phyloP scores from a whole-genome alignment of 92 coral and sea anemone species.

The Blastomussa wellsi region DNA sequence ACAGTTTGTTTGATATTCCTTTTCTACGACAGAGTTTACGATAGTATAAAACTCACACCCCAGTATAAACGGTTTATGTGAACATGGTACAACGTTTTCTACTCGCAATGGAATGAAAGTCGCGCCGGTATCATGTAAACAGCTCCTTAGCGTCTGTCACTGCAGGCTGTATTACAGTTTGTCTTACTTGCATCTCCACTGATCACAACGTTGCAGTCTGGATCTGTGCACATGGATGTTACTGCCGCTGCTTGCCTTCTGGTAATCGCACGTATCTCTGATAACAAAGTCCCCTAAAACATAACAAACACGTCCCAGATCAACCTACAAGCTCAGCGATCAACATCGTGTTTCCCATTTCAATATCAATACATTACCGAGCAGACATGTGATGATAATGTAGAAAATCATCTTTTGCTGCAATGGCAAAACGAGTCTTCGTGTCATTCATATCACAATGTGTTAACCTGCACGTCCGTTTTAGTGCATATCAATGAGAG shows the following conservation, averaged over 20 bases:
- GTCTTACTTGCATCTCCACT: slow-evolving; percentile 92
- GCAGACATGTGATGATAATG: background rate
- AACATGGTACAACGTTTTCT: too few species aligned
- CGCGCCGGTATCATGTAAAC: too few species aligned
- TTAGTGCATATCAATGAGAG: too few species aligned
- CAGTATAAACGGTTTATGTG: too few species aligned
- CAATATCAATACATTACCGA: background rate
- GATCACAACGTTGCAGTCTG: slow-evolving; percentile 81
- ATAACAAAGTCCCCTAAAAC: slow-evolving; percentile 75
- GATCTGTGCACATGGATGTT: slow-evolving; percentile 80
- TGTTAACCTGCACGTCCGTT: too few species aligned
- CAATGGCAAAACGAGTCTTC: too few species aligned
- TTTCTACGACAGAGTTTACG: too few species aligned
- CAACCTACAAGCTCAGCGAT: background rate
- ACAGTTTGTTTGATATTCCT: too few species aligned
- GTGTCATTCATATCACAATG: too few species aligned
- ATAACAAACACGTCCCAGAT: background rate
- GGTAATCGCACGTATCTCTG: slow-evolving; percentile 89
- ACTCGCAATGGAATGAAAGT: too few species aligned
- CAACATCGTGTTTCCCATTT: background rate
- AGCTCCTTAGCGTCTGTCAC: too few species aligned
- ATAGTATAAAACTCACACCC: too few species aligned
- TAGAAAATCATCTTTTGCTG: background rate
- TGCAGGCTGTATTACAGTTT: background rate
- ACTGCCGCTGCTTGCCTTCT: slow-evolving; percentile 93